Percentiles rank a stretch among this genome's conserved stretches.
Evolutionary conservation across 2,888 invertebrate species (phyloP).

Genomic region (Agrochola macilenta): DNA sequence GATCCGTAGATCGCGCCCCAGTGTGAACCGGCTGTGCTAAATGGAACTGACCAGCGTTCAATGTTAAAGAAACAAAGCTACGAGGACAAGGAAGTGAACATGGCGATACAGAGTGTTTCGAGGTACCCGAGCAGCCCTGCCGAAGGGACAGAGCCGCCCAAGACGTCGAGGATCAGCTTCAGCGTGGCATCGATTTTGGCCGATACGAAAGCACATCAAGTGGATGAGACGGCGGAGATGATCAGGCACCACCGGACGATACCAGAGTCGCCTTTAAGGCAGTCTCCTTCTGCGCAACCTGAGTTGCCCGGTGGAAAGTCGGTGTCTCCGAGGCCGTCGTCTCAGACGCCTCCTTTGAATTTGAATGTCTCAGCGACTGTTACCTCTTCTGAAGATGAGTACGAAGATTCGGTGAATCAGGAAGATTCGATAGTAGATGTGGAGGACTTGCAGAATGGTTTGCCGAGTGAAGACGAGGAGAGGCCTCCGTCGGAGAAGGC

Average conservation of each 20-base stretch:
- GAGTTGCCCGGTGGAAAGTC: constrained; percentile 87
- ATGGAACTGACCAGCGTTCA: constrained; percentile 90
- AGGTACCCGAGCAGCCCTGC: constrained; percentile 92
- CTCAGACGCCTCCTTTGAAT: constrained; percentile 87
- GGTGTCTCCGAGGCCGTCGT: constrained; percentile 82
- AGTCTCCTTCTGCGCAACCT: constrained; percentile 87
- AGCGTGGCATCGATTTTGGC: constrained; percentile 97
- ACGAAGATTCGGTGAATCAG: constrained; percentile 93
- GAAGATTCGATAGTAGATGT: constrained; percentile 94
- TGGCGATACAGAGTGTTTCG: constrained; percentile 93
- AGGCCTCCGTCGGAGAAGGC: constrained; percentile 80
- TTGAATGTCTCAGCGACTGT: constrained; percentile 87
- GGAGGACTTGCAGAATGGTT: constrained; percentile 93
- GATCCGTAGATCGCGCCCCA: constrained; percentile 82
- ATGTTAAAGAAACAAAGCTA: constrained; percentile 92
- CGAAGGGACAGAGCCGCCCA: constrained; percentile 91
- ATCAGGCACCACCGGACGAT: constrained; percentile 89
- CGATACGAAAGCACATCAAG: constrained; percentile 93
- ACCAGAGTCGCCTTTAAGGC: constrained; percentile 87
- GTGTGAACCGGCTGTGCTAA: constrained; percentile 84
- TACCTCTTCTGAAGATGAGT: constrained; percentile 91
- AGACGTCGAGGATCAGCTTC: constrained; percentile 94
- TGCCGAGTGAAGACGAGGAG: constrained; percentile 87
- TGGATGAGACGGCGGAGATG: constrained; percentile 86
- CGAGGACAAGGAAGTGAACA: constrained; percentile 91